Evolutionary conservation across 2,797 vertebrate genomes (phyloP).

Genomic region (Pangasius sanitwongsei): DNA sequence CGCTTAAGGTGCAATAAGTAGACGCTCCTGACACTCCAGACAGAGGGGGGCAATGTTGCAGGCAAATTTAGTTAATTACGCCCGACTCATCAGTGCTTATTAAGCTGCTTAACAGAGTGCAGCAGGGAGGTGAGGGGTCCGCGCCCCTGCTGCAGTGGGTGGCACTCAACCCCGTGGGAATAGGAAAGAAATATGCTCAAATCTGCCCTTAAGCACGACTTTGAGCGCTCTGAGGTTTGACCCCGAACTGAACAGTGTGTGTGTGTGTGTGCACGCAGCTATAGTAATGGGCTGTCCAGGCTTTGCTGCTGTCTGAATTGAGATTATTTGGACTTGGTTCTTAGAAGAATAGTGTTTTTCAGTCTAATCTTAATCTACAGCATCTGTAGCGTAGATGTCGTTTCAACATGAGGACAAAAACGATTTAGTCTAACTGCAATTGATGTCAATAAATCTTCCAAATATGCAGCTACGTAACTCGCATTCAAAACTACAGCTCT

Average conservation of each 20-base stretch:
- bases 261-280: constrained; percentile 17
- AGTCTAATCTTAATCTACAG: background rate
- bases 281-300: background rate
- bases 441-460: background rate
- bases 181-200: constrained; percentile 65
- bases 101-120: constrained; percentile 55
- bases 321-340: background rate
- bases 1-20: constrained; percentile 37
- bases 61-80: constrained; percentile 61
- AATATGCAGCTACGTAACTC: background rate
- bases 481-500: background rate
- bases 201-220: constrained; percentile 62
- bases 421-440: background rate
- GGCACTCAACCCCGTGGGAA: constrained; percentile 61
- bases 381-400: background rate
- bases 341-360: background rate
- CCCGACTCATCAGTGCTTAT: constrained; percentile 51
- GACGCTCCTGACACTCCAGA: constrained; percentile 32
- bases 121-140: constrained; percentile 56
- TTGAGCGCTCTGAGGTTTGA: constrained; percentile 63
- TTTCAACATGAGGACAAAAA: background rate
- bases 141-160: constrained; percentile 57
- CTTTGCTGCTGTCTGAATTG: background rate
- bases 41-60: constrained; percentile 17
- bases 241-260: background rate